Base-by-base conservation (phyloP, 1,140 invertebrate species). In the Nymphalis io region DNA sequence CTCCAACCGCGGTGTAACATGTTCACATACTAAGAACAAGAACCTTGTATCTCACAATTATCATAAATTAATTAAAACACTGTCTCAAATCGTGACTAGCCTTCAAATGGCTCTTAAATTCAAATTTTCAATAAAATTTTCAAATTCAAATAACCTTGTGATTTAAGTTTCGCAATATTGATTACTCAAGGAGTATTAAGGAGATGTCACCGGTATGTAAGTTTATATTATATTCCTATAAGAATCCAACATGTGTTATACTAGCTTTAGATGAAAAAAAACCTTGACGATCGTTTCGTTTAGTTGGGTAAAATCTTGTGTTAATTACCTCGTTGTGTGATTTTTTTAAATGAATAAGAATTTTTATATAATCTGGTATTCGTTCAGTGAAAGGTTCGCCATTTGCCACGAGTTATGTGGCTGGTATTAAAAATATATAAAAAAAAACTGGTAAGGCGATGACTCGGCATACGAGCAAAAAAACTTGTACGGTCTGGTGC, bases 361-460 rank as follows among this genome's bases (percentile, higher is more conserved):
- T 63, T 73, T 66, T 66, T 57, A 68, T 57, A 40, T 58, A 72
- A 69, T 66, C 40, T 57, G 55, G 65, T 69, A 61, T 58, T 61
- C 46, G 60, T 72, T 75, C 60, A 83, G 84, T 87, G 84, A 87
- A 90, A 89, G 81, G 83, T 82, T 82, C 67, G 70, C 67, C 65
- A 83, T 76, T 69, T 80, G 79, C 82, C 77, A 82, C 78, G 73
- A 81, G 75, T 78, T 79, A 76, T 78, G 73, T 77, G 69, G 79
- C 75, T 64, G 73, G 78, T 74, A 84, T 83, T 87, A 86, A 88
- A 87, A 89, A 84, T 83, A 85, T 20, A 27, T 21, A 55, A 55
- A 55, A 53, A 89, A 88, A 78, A 86, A 85, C 79, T 84, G 78
- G 77, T 74, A 81, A 88, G 83, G 72, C 87, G 85, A 90, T 88